phyloP scores from a whole-genome alignment of 1,140 invertebrate genomes.

The Drosophila sp. region DNA sequence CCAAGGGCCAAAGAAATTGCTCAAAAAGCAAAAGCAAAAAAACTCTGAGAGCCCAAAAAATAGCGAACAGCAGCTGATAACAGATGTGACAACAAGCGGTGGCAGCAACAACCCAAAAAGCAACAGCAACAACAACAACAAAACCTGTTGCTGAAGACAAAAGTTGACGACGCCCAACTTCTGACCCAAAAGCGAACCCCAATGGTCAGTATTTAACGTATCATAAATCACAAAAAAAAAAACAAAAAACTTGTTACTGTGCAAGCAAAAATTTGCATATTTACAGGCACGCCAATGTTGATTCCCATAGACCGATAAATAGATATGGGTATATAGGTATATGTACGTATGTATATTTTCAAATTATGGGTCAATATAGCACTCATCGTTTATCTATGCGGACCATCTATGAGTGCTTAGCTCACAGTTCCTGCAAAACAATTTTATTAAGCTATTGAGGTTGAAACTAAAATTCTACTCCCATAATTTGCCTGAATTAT shows the following conservation, averaged over 20 bases:
- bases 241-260: constrained; percentile 62
- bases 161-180: constrained; percentile 3
- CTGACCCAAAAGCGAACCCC: constrained; percentile 1
- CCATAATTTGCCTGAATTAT: neutral
- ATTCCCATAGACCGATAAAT: constrained; percentile 35
- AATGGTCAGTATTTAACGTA: constrained; percentile 11
- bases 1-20: constrained; percentile 53
- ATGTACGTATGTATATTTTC: neutral
- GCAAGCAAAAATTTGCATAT: constrained; percentile 41
- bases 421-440: neutral
- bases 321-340: neutral
- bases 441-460: neutral
- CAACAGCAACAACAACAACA: neutral
- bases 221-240: neutral
- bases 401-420: neutral
- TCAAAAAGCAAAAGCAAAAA: constrained; percentile 38
- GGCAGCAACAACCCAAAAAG: neutral
- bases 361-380: constrained; percentile 1
- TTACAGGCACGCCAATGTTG: constrained; percentile 53
- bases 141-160: constrained; percentile 10
- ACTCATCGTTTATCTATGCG: constrained; percentile 6
- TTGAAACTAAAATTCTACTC: neutral
- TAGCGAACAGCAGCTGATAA: constrained; percentile 36
- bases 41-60: constrained; percentile 8
- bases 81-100: constrained; percentile 41